Percentiles rank a stretch among this genome's conserved stretches.
Evolutionary conservation across 2,888 invertebrate species (phyloP).

Genomic region (Drosophila parthenogenetica): DNA sequence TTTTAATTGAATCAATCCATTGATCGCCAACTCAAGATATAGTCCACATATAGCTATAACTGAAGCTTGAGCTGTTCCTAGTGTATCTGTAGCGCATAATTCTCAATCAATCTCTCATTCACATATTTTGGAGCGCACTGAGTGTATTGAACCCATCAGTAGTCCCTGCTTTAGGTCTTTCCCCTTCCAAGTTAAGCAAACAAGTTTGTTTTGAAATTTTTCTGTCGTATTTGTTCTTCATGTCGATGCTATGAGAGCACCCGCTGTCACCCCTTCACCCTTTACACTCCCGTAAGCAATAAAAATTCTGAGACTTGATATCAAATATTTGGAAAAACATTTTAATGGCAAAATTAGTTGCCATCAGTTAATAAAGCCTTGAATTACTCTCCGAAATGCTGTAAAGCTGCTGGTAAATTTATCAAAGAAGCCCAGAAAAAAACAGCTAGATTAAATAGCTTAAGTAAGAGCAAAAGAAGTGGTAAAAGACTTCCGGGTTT

Average conservation of each 20-base stretch:
- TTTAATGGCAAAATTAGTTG: slow-evolving; percentile 40
- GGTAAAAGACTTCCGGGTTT: slow-evolving; percentile 18
- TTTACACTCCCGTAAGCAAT: background rate
- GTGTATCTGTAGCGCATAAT: slow-evolving; percentile 39
- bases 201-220: slow-evolving; percentile 73
- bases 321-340: slow-evolving; percentile 13
- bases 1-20: slow-evolving; percentile 54
- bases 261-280: background rate
- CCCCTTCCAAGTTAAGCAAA: slow-evolving; percentile 48
- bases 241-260: slow-evolving; percentile 35
- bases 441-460: slow-evolving; percentile 5
- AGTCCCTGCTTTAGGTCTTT: background rate
- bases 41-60: slow-evolving; percentile 1
- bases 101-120: slow-evolving; percentile 64
- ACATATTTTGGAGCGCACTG: slow-evolving; percentile 35
- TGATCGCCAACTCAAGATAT: slow-evolving; percentile 28
- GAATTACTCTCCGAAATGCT: slow-evolving; percentile 23
- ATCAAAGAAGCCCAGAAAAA: slow-evolving; percentile 7
- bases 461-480: background rate
- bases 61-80: background rate
- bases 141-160: slow-evolving; percentile 69
- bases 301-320: slow-evolving; percentile 26
- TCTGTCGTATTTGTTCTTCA: slow-evolving; percentile 52
- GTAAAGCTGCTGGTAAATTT: slow-evolving; percentile 52
- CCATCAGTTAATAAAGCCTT: slow-evolving; percentile 37